Base-by-base conservation (phyloP, 2,113 vertebrate genomes). In the Oncorhynchus tshawytscha region DNA sequence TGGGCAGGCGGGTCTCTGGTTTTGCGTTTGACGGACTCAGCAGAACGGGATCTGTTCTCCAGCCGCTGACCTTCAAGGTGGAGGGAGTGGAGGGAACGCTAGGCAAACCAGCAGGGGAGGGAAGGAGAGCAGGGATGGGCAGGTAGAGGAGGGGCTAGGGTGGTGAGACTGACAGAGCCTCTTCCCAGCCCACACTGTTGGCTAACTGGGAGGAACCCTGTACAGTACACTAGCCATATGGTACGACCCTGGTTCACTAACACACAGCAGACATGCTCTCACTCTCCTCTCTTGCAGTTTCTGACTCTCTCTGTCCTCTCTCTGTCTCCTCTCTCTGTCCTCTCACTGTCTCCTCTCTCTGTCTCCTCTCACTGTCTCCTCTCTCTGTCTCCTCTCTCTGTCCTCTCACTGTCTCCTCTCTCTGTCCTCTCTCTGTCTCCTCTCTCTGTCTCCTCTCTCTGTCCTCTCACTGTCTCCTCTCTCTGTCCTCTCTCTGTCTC, bases 21-120 rank as follows among this genome's bases (percentile, higher is more conserved):
- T 20, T 7, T 16, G 25, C 31, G 49, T 90, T 87, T 83, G 81
- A 82, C 86, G 82, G 88, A 90, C 89, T 93, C 88, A 34, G 85
- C 64, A 86, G 90, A 91, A 91, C 70, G 84, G 73, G 84, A 87
- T 81, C 82, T 87, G 81, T 48, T 88, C 88, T 87, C 86, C 70
- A 31, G 78, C 70, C 82, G 78, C 82, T 90, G 90, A 92, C 92
- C 90, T 92, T 92, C 90, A 91, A 78, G 80, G 82, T 77, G 75
- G 31, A 29, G 24, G 54, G 70, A 45, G 69, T 54, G 45, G 24
- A 71, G 60, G 62, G 65, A 64, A 31, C 24, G 70, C 48, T 9
- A 62, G 22, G 51, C 49, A 39, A 57, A 60, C 59, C 49, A 76
- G 81, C 27, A 65, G 71, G 59, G 65, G 29, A 59, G 79, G 71